phyloP scores from a whole-genome alignment of 2,113 vertebrate genomes.

The Macaca nemestrina region DNA sequence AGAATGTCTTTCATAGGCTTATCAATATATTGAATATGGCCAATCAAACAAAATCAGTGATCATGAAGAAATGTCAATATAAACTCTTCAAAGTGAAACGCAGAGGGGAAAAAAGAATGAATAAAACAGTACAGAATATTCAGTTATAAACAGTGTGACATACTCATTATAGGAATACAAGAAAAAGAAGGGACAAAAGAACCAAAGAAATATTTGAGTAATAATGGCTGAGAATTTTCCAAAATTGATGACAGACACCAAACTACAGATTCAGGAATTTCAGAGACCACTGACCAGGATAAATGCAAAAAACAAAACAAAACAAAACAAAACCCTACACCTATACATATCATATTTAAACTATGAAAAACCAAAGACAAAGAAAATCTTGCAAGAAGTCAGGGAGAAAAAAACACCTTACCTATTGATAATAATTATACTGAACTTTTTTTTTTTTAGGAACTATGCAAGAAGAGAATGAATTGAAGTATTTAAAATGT shows the following conservation, averaged over 20 bases:
- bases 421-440: neutral
- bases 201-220: neutral
- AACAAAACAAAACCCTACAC: neutral
- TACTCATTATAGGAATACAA: neutral
- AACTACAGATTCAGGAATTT: neutral
- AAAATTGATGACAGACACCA: slow-evolving; percentile 3
- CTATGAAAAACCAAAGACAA: neutral
- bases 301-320: neutral
- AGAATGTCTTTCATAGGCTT: neutral
- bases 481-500: neutral
- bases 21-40: neutral
- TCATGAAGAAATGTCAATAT: neutral
- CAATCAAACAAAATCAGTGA: neutral
- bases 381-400: neutral
- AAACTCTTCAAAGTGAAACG: neutral
- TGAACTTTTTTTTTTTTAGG: neutral
- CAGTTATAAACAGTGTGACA: neutral
- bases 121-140: neutral
- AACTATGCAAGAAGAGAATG: neutral
- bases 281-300: neutral
- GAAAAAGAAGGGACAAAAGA: neutral
- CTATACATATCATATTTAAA: neutral
- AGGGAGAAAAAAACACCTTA: neutral
- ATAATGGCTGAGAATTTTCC: neutral
- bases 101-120: neutral